These are phyloP conservation scores for Heliocidaris erythrogramma DNA, from an alignment of 35 echinoderm and acorn worm genomes.

Conservation along the genomic window DNA sequence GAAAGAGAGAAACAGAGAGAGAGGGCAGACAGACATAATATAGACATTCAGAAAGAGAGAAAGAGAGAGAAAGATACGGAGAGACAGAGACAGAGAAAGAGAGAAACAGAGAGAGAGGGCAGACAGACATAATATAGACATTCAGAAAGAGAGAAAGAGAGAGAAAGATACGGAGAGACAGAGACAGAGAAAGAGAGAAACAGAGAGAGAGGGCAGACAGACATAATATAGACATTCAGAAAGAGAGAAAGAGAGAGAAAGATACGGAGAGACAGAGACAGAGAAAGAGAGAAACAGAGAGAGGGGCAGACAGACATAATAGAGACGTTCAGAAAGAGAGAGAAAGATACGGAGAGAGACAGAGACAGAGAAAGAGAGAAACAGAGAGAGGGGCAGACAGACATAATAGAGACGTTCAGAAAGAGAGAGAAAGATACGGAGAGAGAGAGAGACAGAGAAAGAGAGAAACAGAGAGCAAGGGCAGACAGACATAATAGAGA, in stretches of 20 bases:
- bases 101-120: too few species aligned
- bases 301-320: too few species aligned
- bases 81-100: neutral
- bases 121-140: too few species aligned
- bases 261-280: neutral
- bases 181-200: neutral
- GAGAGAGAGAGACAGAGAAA: neutral
- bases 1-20: neutral
- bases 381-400: neutral
- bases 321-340: too few species aligned
- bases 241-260: neutral
- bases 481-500: neutral
- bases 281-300: too few species aligned
- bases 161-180: too few species aligned
- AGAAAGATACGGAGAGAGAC: too few species aligned
- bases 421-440: neutral
- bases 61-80: neutral
- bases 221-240: too few species aligned
- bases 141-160: too few species aligned
- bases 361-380: neutral
- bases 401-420: too few species aligned
- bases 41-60: too few species aligned
- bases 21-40: neutral
- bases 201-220: neutral
- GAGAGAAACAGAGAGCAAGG: neutral